Conservation (phyloP, 2,113 vertebrate genomes). For the Tragelaphus strepsiceros region DNA sequence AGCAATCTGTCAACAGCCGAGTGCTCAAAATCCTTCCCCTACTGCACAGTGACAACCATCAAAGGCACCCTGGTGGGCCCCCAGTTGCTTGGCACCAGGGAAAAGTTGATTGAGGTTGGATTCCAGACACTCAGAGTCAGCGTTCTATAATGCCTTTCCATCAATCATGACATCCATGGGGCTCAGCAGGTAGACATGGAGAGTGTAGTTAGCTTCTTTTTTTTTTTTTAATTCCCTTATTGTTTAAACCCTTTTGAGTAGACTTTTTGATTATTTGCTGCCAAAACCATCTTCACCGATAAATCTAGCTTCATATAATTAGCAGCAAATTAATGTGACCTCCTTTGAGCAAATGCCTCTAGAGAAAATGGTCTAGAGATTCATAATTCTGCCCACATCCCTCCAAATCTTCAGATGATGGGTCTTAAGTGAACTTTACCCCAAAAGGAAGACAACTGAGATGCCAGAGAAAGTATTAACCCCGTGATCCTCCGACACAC, state of each 20-base stretch:
- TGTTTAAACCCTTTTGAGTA: slow-evolving; percentile 47
- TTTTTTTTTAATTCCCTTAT: slow-evolving; percentile 26
- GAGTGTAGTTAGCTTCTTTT: background rate
- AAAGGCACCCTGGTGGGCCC: slow-evolving; percentile 37
- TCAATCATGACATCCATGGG: slow-evolving; percentile 18
- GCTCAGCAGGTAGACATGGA: background rate
- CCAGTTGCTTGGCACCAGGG: slow-evolving; percentile 31
- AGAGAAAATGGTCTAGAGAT: slow-evolving; percentile 33
- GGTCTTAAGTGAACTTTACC: slow-evolving; percentile 25
- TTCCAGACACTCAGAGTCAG: slow-evolving; percentile 5
- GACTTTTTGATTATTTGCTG: slow-evolving; percentile 41
- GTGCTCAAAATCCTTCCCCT: slow-evolving; percentile 27
- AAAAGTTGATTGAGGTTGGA: slow-evolving; percentile 21
- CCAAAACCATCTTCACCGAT: slow-evolving; percentile 38
- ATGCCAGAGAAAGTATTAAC: background rate
- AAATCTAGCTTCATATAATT: slow-evolving; percentile 63
- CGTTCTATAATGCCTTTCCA: background rate
- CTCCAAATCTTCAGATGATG: slow-evolving; percentile 25
- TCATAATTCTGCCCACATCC: slow-evolving; percentile 32
- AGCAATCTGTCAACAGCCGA: slow-evolving; percentile 42
- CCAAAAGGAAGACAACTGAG: background rate
- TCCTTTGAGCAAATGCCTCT: slow-evolving; percentile 36
- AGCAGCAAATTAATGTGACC: slow-evolving; percentile 52
- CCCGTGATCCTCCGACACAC: background rate
- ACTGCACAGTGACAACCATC: slow-evolving; percentile 46